These are phyloP conservation scores for Turritopsis rubra DNA, from an alignment of 30 jellyfish, hydroid and myxozoan species.

Conservation along the genomic window DNA sequence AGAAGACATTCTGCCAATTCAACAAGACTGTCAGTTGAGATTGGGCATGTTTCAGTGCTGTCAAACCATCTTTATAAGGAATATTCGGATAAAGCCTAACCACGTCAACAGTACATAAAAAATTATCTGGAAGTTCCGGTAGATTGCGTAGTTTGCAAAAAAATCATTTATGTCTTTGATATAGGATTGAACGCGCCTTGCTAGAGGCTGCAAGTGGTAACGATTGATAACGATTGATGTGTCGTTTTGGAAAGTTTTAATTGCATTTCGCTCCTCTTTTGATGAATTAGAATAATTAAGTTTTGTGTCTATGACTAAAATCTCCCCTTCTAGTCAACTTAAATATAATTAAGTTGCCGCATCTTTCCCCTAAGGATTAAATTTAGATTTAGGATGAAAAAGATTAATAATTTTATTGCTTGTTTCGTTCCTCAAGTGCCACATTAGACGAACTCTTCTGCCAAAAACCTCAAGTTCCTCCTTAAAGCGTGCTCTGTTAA, in stretches of 20 bases:
- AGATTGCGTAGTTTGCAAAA: too few species aligned
- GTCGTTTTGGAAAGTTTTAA: background rate
- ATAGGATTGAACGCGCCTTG: too few species aligned
- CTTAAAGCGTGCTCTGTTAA: background rate
- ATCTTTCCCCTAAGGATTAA: constrained; percentile 3
- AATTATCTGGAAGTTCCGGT: too few species aligned
- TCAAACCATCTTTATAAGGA: too few species aligned
- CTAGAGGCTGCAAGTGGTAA: too few species aligned
- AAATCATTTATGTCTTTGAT: too few species aligned
- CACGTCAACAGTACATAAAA: too few species aligned
- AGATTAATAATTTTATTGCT: background rate
- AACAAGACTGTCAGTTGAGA: too few species aligned
- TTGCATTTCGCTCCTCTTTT: background rate
- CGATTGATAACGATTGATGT: background rate
- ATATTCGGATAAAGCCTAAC: too few species aligned
- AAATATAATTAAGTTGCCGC: background rate
- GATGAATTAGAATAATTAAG: background rate
- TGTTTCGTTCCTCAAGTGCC: background rate
- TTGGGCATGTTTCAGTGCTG: too few species aligned
- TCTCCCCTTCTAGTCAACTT: background rate
- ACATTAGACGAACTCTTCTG: background rate
- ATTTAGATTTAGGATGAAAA: background rate
- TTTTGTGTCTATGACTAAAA: constrained; percentile 1
- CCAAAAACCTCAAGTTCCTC: constrained; percentile 6
- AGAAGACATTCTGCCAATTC: too few species aligned